Evolutionary conservation across 2,797 vertebrate species (phyloP).

Genomic region (Galagoides demidoff): DNA sequence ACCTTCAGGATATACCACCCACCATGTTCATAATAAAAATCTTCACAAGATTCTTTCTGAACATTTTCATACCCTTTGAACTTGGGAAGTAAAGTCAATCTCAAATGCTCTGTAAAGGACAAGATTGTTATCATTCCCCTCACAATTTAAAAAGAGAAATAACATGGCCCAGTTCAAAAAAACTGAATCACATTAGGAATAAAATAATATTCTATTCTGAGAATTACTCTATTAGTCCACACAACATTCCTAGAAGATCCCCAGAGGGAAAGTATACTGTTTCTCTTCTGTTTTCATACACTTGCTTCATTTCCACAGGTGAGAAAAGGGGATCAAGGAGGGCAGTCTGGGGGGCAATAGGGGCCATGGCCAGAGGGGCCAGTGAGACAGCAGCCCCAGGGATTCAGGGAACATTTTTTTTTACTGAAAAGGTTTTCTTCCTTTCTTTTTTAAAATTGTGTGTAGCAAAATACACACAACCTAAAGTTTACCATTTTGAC

Average conservation of each 20-base stretch:
- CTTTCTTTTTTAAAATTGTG: not conserved
- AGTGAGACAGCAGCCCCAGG: not conserved
- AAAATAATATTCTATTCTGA: fast-evolving
- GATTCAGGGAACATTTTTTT: too few species aligned
- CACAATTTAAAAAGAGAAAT: too few species aligned
- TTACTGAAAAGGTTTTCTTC: not conserved
- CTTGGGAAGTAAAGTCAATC: not conserved
- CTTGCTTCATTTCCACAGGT: not conserved
- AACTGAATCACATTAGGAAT: not conserved
- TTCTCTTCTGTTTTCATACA: not conserved
- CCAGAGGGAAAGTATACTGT: fast-evolving
- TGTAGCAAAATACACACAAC: not conserved
- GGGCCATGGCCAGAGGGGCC: fast-evolving
- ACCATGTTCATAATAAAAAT: fast-evolving
- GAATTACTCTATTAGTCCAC: fast-evolving
- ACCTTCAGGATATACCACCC: not conserved
- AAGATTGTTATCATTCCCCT: not conserved
- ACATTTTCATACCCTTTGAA: fast-evolving
- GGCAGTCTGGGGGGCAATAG: too few species aligned
- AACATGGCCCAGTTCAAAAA: not conserved
- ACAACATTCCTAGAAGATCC: not conserved
- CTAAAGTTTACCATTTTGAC: not conserved
- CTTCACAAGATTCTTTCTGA: too few species aligned
- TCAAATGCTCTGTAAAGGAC: not conserved
- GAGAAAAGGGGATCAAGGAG: fast-evolving